Evolutionary conservation across 2,113 vertebrate genomes (phyloP).

Genomic region (Camelus bactrianus): DNA sequence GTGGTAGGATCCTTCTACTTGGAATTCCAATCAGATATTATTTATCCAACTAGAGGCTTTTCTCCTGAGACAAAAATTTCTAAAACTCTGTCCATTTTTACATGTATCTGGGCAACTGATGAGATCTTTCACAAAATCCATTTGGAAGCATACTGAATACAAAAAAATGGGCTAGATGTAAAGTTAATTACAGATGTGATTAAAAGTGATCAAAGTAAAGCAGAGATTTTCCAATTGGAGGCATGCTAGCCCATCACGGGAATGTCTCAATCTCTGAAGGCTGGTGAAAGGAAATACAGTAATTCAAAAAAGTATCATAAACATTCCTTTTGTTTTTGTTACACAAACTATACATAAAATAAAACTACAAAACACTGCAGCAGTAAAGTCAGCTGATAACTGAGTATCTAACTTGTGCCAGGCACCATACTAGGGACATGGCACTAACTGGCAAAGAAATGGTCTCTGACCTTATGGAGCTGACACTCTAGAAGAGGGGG

Average conservation of each 20-base stretch:
- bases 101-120: background rate
- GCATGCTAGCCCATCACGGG: background rate
- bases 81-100: background rate
- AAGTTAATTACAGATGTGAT: background rate
- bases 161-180: background rate
- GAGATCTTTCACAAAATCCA: background rate
- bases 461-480: background rate
- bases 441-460: background rate
- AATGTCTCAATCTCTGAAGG: background rate
- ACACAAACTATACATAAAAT: background rate
- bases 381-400: background rate
- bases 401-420: background rate
- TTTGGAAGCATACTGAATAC: background rate
- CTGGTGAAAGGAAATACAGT: background rate
- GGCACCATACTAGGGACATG: background rate
- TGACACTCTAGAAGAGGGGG: background rate
- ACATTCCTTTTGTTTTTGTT: background rate
- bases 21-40: background rate
- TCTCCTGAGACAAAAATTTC: background rate
- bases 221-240: background rate
- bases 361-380: background rate
- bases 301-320: background rate
- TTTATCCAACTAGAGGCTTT: background rate
- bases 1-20: background rate
- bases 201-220: background rate